Conservation (phyloP, 2,113 vertebrate species). For the Montifringilla adamsi region DNA sequence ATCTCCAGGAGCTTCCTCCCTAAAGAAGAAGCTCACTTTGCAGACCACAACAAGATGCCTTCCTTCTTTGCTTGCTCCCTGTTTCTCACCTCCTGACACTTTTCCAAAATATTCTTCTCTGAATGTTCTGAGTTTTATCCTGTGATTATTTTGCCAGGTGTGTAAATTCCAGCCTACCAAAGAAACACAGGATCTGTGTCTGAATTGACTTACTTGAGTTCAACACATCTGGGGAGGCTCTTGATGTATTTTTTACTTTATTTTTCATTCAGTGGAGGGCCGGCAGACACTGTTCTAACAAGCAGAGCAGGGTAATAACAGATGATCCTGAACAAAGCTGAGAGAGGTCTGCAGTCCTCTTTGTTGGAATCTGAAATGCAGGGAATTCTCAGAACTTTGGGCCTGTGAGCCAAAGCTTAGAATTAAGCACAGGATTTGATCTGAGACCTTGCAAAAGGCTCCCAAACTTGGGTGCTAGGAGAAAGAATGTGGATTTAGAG, state of each 20-base stretch:
- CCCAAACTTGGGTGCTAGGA: background rate
- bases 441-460: background rate
- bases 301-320: background rate
- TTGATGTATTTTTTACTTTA: background rate
- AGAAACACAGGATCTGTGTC: background rate
- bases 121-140: background rate
- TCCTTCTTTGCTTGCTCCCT: background rate
- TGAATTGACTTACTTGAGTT: background rate
- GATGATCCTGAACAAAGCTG: background rate
- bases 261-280: background rate
- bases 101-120: background rate
- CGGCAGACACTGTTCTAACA: background rate
- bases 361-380: background rate
- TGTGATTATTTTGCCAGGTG: background rate
- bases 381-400: background rate
- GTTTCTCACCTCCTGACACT: background rate
- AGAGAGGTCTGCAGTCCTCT: background rate
- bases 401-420: background rate
- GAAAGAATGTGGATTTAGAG: background rate
- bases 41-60: fast-evolving
- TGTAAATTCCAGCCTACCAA: background rate
- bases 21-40: background rate
- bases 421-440: background rate
- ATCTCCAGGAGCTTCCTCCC: background rate
- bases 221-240: background rate